Base-by-base conservation (phyloP, 2,113 vertebrate genomes). In the Phoenicopterus ruber region DNA sequence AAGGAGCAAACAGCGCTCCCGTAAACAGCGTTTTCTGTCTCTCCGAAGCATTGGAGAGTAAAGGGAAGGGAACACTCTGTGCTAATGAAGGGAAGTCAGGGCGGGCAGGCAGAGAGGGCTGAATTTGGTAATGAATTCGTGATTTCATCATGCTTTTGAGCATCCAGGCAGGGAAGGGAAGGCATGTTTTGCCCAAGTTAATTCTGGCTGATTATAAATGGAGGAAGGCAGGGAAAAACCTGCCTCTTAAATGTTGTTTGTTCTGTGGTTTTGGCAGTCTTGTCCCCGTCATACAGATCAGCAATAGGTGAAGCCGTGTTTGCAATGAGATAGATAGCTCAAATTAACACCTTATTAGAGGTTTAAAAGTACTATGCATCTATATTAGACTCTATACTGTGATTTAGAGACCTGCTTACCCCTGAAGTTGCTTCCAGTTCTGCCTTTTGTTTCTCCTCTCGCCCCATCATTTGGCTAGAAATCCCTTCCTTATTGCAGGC, bases 171-270 rank as follows among this genome's bases (percentile, higher is more conserved):
- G 47, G 29, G 46, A 71, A 61, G 29, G 49, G 44, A 80, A 89
- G 84, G 82, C 61, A 8, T 76, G 66, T 70, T 82, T 95, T 86
- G 67, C 62, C 62, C 59, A 11, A 86, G 74, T 95, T 91, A 94
- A 90, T 86, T 95, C 88, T 90, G 46, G 47, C 55, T 95, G 86
- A 85, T 95, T 76, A 69, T 84, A 82, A 94, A 90, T 72, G 52
- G 52, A 92, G 79, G 62, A 91, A 24, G 49, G 31, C 28, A 38
- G 58, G 76, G 77, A 4, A 87, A 90, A 93, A 58, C n/a, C 66
- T 94, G 78, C 46, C 86, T 89, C 62, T 91, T 38, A 83, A 46
- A 55, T 55, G 73, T 65, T 81, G 78, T 87, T 96, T 93, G 67
- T 73, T 81, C 57, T 79, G 46, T 44, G 63, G 0, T 88, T 73